Evolutionary conservation across 2,888 invertebrate species (phyloP), one percentile per base, ranked within the genome.

Genomic region (Ennomos erosarius): DNA sequence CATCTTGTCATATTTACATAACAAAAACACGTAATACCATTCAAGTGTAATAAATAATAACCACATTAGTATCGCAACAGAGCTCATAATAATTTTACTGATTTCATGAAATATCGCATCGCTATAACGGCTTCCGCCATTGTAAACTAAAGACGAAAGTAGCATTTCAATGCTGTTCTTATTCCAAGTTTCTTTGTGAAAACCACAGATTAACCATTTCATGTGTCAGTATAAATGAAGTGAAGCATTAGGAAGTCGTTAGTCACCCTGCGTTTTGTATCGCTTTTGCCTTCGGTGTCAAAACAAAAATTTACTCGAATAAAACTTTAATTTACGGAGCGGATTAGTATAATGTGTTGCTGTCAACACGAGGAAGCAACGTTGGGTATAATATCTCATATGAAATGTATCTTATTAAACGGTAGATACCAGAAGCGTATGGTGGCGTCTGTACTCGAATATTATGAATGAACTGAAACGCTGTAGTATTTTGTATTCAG

Each of bases 391-490:
- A 61, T 68, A 55, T 62, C 50, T 64, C 59, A 64, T 59, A 51
- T 58, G 47, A 44, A 55, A 59, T 44, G 46, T 63, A 57, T 40
- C 35, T 61, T 47, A 58, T 49, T 26, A 26, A 46, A 38, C 50
- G 55, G 52, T 48, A 55, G 52, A 62, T 59, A 46, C 46, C 48
- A 52, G 43, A 26, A 26, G 46, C 46, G 61, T 58, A 51, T 51
- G 57, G 60, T 45, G 45, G 45, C 49, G 56, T 62, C 58, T 51
- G 44, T 39, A 50, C 56, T 37, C 46, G 46, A 52, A 26, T 35
- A 60, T 66, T 67, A 68, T 72, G 71, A 72, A 72, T 72, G 71
- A n/a, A n/a, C n/a, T n/a, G n/a, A 69, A 71, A 56, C 54, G 49
- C 62, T 62, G 64, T 62, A 62, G 63, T 65, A 60, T 50, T 54